These are phyloP conservation scores for Sakesphorus luctuosus DNA, from an alignment of 2,113 vertebrate species.

Conservation along the genomic window DNA sequence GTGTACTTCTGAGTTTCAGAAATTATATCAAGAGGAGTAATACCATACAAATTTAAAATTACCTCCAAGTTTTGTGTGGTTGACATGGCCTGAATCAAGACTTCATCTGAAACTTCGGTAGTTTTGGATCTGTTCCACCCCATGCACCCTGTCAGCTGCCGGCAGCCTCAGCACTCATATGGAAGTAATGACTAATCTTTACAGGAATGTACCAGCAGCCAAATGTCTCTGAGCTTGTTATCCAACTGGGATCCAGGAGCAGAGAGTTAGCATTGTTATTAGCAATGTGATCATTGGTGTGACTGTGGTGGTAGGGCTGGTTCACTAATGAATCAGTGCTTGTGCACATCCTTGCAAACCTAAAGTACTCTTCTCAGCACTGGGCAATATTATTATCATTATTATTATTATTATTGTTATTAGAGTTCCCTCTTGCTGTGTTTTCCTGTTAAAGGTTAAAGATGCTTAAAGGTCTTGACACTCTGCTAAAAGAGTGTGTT, in stretches of 20 bases:
- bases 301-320: conserved; percentile 12
- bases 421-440: not conserved
- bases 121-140: not conserved
- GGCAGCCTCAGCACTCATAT: not conserved
- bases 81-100: not conserved
- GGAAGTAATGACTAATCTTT: conserved; percentile 32
- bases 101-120: not conserved
- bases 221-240: not conserved
- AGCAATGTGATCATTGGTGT: conserved; percentile 4
- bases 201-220: not conserved
- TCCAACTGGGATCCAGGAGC: not conserved
- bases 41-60: not conserved
- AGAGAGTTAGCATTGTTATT: not conserved
- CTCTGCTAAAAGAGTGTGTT: not conserved
- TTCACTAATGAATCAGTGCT: conserved; percentile 7
- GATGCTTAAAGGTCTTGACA: not conserved
- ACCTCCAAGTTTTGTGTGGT: not conserved
- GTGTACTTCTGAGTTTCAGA: not conserved
- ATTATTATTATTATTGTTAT: not conserved
- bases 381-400: not conserved
- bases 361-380: not conserved
- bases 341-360: not conserved
- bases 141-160: not conserved
- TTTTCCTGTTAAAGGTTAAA: not conserved
- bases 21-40: not conserved